phyloP scores from a whole-genome alignment of 2,797 vertebrate species.

The Setipinna tenuifilis region DNA sequence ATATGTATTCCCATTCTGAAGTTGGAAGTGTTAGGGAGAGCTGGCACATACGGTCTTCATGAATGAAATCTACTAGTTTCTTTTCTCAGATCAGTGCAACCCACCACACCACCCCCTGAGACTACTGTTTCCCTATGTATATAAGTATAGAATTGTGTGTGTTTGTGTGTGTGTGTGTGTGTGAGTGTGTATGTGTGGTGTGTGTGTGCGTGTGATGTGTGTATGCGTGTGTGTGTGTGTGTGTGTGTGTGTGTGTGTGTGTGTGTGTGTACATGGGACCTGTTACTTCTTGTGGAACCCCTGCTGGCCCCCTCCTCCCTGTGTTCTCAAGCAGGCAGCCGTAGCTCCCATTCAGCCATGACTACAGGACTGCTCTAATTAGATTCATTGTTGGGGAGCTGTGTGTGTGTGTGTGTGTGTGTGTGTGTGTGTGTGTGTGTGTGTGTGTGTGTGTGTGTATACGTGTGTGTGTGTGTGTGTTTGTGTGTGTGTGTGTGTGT shows the following conservation, averaged over 20 bases:
- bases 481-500: background rate
- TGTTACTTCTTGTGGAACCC: constrained; percentile 54
- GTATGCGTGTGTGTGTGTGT: no score
- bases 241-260: no score
- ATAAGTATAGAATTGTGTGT: no score
- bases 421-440: background rate
- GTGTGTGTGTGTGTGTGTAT: background rate
- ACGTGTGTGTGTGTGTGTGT: background rate
- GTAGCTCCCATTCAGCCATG: constrained; percentile 6
- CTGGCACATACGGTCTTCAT: no score
- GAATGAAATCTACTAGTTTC: no score
- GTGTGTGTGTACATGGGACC: background rate
- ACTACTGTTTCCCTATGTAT: no score
- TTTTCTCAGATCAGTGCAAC: no score
- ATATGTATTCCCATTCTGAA: no score
- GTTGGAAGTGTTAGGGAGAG: no score
- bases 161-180: background rate
- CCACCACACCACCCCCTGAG: no score
- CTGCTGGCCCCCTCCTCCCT: constrained; percentile 28
- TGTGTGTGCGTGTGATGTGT: background rate
- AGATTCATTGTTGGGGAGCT: constrained; percentile 65
- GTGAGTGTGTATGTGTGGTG: background rate
- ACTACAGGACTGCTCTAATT: constrained; percentile 62
- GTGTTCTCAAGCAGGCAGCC: constrained; percentile 44
- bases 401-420: background rate